phyloP scores from a whole-genome alignment of 1,140 invertebrate species.

The Trichogramma pretiosum region DNA sequence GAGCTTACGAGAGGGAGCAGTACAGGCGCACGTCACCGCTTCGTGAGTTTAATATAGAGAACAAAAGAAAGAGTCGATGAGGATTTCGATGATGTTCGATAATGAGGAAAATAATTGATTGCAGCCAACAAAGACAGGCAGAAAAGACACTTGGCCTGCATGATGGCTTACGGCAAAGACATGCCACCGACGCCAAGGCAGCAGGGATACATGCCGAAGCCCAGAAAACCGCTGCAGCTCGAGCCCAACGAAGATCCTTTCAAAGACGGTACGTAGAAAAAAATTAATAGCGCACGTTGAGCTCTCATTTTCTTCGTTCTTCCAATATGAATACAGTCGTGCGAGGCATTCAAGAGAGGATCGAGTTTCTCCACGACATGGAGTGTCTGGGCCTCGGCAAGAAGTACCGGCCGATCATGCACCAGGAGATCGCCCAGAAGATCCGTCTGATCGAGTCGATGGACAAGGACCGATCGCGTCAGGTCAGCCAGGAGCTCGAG shows the following conservation, averaged over 20 bases:
- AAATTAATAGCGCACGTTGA: background rate
- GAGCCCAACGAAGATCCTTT: conserved; percentile 27
- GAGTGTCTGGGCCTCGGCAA: conserved; percentile 40
- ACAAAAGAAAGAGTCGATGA: background rate
- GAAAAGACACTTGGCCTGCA: conserved; percentile 40
- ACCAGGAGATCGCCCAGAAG: conserved; percentile 44
- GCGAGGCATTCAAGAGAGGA: conserved; percentile 40
- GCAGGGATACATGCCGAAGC: conserved; percentile 23
- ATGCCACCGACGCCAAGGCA: conserved; percentile 39
- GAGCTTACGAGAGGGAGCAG: conserved; percentile 41
- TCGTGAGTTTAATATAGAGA: conserved; percentile 26
- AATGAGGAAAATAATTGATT: conserved; percentile 5
- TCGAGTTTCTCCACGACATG: conserved; percentile 45
- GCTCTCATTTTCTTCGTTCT: background rate
- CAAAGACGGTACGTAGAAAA: conserved; percentile 30
- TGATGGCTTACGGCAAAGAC: conserved; percentile 45
- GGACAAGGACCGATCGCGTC: conserved; percentile 25
- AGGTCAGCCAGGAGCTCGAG: conserved; percentile 30
- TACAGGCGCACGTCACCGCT: conserved; percentile 36
- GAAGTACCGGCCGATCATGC: conserved; percentile 42
- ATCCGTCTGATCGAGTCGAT: conserved; percentile 38
- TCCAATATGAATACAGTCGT: too few relatives aligned
- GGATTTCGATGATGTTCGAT: background rate
- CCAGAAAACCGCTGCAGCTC: conserved; percentile 12
- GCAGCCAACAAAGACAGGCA: conserved; percentile 40